Base-by-base conservation (phyloP, 2,888 invertebrate genomes). In the Oxytorus armatus region DNA sequence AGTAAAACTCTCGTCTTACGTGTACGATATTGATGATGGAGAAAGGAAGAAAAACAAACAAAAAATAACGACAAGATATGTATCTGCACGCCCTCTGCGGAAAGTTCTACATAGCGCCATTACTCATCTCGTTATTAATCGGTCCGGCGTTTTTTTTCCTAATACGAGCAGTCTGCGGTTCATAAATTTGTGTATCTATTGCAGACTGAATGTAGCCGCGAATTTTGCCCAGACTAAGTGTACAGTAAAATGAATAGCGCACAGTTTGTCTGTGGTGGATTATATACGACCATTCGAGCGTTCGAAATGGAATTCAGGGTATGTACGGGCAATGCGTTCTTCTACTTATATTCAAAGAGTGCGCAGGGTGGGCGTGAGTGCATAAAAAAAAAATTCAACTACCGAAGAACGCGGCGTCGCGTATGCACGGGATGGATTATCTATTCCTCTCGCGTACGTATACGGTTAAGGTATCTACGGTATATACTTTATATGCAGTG, bases 101-200 rank as follows among this genome's bases (percentile, higher is more conserved):
- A 76, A 72, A 73, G 49, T 21, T 23, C 18, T 29, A 29, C 66
- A 21, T 66, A 29, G 33, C 18, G 23, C 59, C 36, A 77, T 80
- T 68, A 80, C 80, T 80, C 77, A 80, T 77, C 80, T 42, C 63
- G 68, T 77, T 77, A 77, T 77, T 66, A 80, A 80, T 80, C 68
- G 61, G 61, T 73, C 14, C 29, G 39, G 33, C 57, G n/a, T n/a
- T n/a, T 66, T 77, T 74, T 80, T 80, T 73, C 49, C 68, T 77
- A 73, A 68, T 77, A 47, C 18, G 21, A 36, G 21, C 76, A 66
- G 66, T 51, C 57, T 25, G 69, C 70, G 21, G 66, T 42, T 53
- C 73, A 63, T 63, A 77, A 80, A 80, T 68, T 77, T 57, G 36
- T 77, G 73, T 39, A 55, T 73, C 63, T 61, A 77, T 51, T 69